Percentiles rank a stretch among this genome's conserved stretches.
phyloP scores from a whole-genome alignment of 2,113 vertebrate genomes.

The Apodemus speciosus region DNA sequence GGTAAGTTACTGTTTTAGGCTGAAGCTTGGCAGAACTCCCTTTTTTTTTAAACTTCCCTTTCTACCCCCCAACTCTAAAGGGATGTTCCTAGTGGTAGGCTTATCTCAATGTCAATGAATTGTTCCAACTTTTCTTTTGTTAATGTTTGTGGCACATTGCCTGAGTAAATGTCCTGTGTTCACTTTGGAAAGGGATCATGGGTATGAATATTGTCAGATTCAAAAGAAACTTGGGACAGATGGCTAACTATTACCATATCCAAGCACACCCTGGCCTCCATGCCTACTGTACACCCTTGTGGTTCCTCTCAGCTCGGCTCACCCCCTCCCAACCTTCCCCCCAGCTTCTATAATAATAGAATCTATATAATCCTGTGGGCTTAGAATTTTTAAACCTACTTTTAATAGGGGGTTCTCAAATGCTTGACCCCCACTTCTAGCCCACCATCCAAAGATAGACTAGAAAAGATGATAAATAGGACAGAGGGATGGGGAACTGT shows the following conservation, averaged over 20 bases:
- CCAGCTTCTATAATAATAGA: too few species aligned
- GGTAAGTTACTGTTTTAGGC: background rate
- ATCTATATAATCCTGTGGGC: too few species aligned
- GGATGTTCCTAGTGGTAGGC: too few species aligned
- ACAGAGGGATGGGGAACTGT: too few species aligned
- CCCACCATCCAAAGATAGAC: too few species aligned
- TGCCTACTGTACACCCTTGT: background rate
- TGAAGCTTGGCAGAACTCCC: background rate
- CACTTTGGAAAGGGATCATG: background rate
- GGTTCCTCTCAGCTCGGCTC: background rate
- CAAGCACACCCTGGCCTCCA: background rate
- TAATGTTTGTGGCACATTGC: background rate
- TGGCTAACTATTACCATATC: background rate
- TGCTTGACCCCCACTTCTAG: too few species aligned
- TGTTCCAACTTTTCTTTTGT: too few species aligned
- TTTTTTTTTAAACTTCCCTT: background rate
- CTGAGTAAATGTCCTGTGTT: background rate
- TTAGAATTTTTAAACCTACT: too few species aligned
- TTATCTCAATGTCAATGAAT: background rate
- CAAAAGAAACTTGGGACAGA: background rate
- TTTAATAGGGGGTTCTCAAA: too few species aligned
- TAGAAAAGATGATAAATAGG: too few species aligned
- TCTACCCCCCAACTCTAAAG: background rate
- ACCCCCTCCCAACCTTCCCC: background rate
- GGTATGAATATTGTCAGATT: background rate